Conservation (phyloP, 2,888 invertebrate species). For the Hemicrepidius hirtus region DNA sequence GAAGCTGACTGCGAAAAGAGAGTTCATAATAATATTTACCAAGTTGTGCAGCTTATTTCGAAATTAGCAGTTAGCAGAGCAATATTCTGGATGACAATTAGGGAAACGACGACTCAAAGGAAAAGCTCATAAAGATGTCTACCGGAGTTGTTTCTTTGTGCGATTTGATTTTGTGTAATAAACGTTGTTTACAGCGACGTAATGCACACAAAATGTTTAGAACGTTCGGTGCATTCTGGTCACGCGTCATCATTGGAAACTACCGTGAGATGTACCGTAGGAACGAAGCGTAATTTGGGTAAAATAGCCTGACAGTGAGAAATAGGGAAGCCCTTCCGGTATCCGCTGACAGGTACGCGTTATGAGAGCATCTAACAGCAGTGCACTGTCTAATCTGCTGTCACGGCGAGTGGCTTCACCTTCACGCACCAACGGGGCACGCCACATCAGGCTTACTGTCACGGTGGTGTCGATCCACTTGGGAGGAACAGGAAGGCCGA, state of each 20-base stretch:
- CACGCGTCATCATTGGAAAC: conserved; percentile 67
- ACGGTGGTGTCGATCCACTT: conserved; percentile 42
- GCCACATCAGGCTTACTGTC: conserved; percentile 51
- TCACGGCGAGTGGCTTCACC: conserved; percentile 47
- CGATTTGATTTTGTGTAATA: conserved; percentile 59
- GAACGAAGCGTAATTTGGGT: conserved; percentile 66
- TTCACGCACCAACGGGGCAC: conserved; percentile 48
- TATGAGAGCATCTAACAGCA: conserved; percentile 54
- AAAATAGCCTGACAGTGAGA: conserved; percentile 70
- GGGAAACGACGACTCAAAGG: conserved; percentile 45
- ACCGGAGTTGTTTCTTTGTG: conserved; percentile 58
- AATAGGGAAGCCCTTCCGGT: conserved; percentile 68
- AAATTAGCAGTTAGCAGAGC: conserved; percentile 48
- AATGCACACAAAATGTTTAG: conserved; percentile 53
- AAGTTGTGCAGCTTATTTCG: conserved; percentile 47
- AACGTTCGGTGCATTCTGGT: conserved; percentile 63
- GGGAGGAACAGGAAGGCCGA: conserved; percentile 34
- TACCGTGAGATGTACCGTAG: conserved; percentile 65
- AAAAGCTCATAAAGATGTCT: conserved; percentile 47
- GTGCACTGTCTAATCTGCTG: conserved; percentile 52
- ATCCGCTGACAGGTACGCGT: conserved; percentile 66
- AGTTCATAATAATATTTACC: conserved; percentile 44
- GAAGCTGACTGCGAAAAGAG: conserved; percentile 31
- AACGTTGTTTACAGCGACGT: conserved; percentile 57
- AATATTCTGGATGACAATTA: conserved; percentile 46